A percentile compares a stretch with the other conserved stretches of the same genome.
Conservation (phyloP, 2,113 vertebrate species). For the Danionella cerebrum region DNA sequence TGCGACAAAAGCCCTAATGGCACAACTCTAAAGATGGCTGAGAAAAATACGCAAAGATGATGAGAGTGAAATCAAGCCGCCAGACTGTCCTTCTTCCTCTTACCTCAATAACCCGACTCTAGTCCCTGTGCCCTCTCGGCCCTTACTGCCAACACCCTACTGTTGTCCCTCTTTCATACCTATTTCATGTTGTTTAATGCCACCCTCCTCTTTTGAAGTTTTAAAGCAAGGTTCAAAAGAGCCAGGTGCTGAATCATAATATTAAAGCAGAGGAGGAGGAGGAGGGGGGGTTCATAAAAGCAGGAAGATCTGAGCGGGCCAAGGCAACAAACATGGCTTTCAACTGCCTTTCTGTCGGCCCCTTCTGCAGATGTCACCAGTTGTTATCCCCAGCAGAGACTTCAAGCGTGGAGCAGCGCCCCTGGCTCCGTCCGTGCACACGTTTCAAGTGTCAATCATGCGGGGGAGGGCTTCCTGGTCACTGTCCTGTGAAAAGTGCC, state of each 20-base stretch:
- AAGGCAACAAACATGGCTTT: conserved; percentile 84
- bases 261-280: conserved; percentile 71
- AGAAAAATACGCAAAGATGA: conserved; percentile 77
- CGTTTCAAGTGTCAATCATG: conserved; percentile 92
- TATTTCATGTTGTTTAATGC: conserved; percentile 90
- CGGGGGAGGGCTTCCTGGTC: conserved; percentile 71
- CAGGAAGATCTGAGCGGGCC: conserved; percentile 79
- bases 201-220: conserved; percentile 83
- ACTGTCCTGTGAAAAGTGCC: conserved; percentile 89
- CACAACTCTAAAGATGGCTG: conserved; percentile 78
- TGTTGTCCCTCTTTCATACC: conserved; percentile 24
- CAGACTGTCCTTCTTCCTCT: neutral
- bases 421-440: conserved; percentile 81
- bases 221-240: conserved; percentile 92
- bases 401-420: conserved; percentile 79
- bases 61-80: conserved; percentile 75
- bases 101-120: conserved; percentile 8
- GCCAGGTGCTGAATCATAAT: conserved; percentile 91
- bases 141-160: conserved; percentile 5
- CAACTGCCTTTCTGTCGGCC: conserved; percentile 86
- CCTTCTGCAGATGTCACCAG: conserved; percentile 88
- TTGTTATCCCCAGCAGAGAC: conserved; percentile 84
- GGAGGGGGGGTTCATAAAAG: conserved; percentile 74
- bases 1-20: conserved; percentile 86
- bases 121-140: neutral